Conservation (phyloP, 2,113 vertebrate species). For the Aspidoscelis tigris region DNA sequence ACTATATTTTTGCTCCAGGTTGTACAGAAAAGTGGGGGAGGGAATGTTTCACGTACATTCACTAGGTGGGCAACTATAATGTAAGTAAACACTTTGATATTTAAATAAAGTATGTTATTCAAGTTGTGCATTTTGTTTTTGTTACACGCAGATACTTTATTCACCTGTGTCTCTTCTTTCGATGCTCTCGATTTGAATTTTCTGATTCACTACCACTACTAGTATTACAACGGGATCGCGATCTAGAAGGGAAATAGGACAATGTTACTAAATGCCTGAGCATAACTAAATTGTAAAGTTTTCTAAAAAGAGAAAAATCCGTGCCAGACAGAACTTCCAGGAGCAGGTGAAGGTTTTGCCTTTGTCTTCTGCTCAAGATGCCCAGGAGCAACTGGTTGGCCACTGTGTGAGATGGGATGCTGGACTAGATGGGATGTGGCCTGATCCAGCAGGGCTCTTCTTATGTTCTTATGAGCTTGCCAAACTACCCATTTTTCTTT, state of each 20-base stretch:
- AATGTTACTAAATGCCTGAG: background rate
- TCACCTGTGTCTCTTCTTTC: conserved; percentile 88
- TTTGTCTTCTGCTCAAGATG: too few species aligned
- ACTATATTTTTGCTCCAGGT: background rate
- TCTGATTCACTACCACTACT: conserved; percentile 91
- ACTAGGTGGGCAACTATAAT: background rate
- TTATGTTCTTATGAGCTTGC: too few species aligned
- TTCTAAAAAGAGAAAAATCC: too few species aligned
- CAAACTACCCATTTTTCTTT: too few species aligned
- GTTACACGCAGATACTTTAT: background rate
- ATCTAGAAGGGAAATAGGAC: conserved; percentile 68
- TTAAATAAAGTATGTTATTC: background rate
- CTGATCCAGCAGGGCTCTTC: too few species aligned
- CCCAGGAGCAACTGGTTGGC: too few species aligned
- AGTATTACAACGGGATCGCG: conserved; percentile 88
- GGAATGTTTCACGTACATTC: background rate
- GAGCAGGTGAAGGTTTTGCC: too few species aligned
- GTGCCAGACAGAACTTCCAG: too few species aligned
- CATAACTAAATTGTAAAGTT: background rate
- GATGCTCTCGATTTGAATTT: conserved; percentile 86
- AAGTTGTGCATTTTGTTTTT: background rate
- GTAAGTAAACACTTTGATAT: background rate
- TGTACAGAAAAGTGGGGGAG: too few species aligned
- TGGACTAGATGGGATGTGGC: too few species aligned
- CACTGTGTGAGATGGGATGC: too few species aligned